Base-by-base conservation (phyloP, 2,113 vertebrate genomes). In the Pseudorectes ferrugineus region DNA sequence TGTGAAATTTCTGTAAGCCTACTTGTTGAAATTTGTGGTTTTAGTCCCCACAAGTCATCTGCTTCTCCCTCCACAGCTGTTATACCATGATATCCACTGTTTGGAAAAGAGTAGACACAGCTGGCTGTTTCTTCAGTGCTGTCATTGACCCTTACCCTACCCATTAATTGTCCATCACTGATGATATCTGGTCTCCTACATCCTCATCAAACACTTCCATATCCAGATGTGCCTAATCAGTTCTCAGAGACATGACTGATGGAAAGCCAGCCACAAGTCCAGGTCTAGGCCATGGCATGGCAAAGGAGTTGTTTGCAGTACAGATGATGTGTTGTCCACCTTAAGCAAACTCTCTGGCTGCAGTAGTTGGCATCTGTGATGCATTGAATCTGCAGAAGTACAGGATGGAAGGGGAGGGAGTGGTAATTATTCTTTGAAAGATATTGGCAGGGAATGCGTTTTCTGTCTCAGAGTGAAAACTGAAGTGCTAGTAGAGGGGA, bases 101-200 rank as follows among this genome's bases (percentile, higher is more conserved):
- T 81, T 61, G 57, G 73, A 78, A 75, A 93, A 95, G 68, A 91
- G 28, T 6, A 92, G 77, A 61, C 11, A 79, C 76, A 95, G 52
- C 66, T 92, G 86, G 25, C 13, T 74, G 25, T 67, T 86, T 78
- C 51, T 77, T 94, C 61, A 67, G 29, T 48, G 48, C n/a, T 78
- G 57, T 45, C 68, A 52, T n/a, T 95, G 83, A 94, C 79, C 82
- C 31, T 86, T 81, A 71, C 49, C 36, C 73, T 85, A 65, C 18
- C 83, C 76, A 88, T 95, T 88, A 90, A 83, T 28, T 93, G 90
- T 77, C 67, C 86, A 55, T 67, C 72, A 75, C n/a, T 45, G 65
- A 16, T 1, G 9, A 81, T 55, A 84, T 35, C 61, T 87, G 12
- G 40, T 63, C 20, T 80, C 40, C 48, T 81, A 68, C 23, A 35